Conservation (phyloP, 2,113 vertebrate species). For the Leiothrix lutea region DNA sequence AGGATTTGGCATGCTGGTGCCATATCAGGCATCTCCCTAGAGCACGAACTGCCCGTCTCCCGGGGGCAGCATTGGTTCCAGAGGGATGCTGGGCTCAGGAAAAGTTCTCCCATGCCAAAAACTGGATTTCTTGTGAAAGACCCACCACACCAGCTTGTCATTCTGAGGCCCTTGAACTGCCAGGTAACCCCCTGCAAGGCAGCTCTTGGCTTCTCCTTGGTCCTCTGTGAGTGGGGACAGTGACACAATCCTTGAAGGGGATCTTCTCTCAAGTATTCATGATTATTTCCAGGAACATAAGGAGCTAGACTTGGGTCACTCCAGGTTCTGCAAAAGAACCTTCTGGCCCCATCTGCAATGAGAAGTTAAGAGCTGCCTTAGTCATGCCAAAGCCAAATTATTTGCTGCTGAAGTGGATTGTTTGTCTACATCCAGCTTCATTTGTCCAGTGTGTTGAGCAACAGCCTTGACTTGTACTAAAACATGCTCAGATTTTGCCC, state of each 20-base stretch:
- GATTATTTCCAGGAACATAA: background rate
- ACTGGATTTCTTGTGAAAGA: background rate
- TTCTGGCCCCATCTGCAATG: background rate
- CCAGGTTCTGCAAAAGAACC: background rate
- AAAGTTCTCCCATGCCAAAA: background rate
- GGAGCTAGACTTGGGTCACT: background rate
- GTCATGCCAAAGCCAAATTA: background rate
- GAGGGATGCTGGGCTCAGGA: background rate
- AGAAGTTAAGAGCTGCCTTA: background rate
- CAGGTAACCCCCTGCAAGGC: background rate
- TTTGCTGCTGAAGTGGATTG: background rate
- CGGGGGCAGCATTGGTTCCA: fast-evolving
- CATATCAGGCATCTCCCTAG: background rate
- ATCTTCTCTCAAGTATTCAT: background rate
- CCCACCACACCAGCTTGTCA: background rate
- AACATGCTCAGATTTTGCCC: background rate
- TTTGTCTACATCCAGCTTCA: background rate
- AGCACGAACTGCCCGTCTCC: fast-evolving
- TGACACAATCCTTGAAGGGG: background rate
- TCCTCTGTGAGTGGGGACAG: background rate
- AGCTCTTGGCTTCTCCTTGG: background rate
- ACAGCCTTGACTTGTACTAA: background rate
- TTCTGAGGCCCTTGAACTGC: background rate
- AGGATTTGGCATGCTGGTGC: background rate
- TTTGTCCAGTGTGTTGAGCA: background rate